These are phyloP conservation scores for Kuschelorhynchus macadamiae DNA, from an alignment of 2,888 invertebrate species.

Conservation along the genomic window DNA sequence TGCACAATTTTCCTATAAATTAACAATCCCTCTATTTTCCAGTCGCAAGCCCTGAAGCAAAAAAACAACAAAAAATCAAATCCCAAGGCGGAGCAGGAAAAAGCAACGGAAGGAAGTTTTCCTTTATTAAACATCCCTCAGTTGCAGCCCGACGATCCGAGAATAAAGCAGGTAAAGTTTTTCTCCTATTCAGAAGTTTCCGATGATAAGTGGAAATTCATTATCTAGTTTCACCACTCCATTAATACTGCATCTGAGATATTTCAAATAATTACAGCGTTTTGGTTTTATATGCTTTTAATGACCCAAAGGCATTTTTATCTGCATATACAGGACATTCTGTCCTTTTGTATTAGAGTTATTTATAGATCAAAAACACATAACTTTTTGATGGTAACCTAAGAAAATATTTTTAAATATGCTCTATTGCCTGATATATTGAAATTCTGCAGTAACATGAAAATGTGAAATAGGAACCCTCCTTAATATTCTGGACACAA, in stretches of 20 bases:
- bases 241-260: too few species aligned
- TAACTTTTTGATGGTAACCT: too few species aligned
- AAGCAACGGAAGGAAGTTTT: constrained; percentile 45
- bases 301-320: too few species aligned
- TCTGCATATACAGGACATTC: too few species aligned
- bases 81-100: constrained; percentile 33
- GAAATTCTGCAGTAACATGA: too few species aligned
- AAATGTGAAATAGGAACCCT: too few species aligned
- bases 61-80: constrained; percentile 34
- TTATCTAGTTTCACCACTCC: constrained; percentile 37
- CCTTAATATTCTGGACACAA: too few species aligned
- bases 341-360: too few species aligned
- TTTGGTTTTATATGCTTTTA: too few species aligned
- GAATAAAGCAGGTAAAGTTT: constrained; percentile 48
- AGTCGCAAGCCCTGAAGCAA: constrained; percentile 40
- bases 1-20: constrained; percentile 40
- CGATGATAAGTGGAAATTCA: constrained; percentile 41
- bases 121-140: constrained; percentile 51
- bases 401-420: too few species aligned
- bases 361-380: too few species aligned
- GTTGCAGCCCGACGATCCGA: constrained; percentile 46
- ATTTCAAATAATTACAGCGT: neutral
- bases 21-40: constrained; percentile 30
- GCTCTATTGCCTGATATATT: too few species aligned
- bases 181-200: constrained; percentile 24